phyloP scores from a whole-genome alignment of 2,888 invertebrate species.

The Rhyacophila evoluta region DNA sequence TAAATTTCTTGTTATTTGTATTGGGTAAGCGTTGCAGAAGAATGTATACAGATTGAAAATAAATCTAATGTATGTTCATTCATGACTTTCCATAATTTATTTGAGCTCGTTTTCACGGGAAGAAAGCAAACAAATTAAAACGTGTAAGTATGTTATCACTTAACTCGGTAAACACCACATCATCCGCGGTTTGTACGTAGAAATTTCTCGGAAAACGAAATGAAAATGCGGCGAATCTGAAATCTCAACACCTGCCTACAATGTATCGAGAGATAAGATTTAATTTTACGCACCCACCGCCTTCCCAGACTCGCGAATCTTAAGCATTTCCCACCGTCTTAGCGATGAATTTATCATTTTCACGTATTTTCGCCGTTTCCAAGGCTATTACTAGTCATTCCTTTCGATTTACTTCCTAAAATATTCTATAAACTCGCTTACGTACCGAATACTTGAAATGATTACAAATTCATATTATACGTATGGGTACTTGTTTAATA shows the following conservation, averaged over 20 bases:
- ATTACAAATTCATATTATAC: slow-evolving; percentile 12
- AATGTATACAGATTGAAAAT: neutral
- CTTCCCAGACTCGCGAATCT: neutral
- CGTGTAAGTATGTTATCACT: slow-evolving; percentile 9
- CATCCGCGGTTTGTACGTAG: neutral
- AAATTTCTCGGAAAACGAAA: neutral
- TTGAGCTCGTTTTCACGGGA: slow-evolving; percentile 8
- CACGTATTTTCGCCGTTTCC: slow-evolving; percentile 25
- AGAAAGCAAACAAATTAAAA: slow-evolving; percentile 21
- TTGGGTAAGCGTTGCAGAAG: neutral
- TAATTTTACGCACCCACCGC: slow-evolving; percentile 36
- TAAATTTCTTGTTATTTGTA: too few relatives aligned
- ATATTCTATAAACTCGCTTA: neutral
- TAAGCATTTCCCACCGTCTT: slow-evolving; percentile 13
- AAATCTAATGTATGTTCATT: neutral
- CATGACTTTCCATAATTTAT: neutral
- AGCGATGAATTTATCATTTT: slow-evolving; percentile 20
- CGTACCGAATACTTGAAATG: slow-evolving; percentile 4
- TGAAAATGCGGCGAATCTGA: slow-evolving; percentile 16
- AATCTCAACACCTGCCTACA: slow-evolving; percentile 41
- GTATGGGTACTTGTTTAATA: neutral
- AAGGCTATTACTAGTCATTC: slow-evolving; percentile 23
- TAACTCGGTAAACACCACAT: slow-evolving; percentile 18
- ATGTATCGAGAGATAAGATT: slow-evolving; percentile 43
- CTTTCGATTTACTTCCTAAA: neutral